Conservation (phyloP, 2,797 vertebrate genomes). For the Heterohyrax brucei region DNA sequence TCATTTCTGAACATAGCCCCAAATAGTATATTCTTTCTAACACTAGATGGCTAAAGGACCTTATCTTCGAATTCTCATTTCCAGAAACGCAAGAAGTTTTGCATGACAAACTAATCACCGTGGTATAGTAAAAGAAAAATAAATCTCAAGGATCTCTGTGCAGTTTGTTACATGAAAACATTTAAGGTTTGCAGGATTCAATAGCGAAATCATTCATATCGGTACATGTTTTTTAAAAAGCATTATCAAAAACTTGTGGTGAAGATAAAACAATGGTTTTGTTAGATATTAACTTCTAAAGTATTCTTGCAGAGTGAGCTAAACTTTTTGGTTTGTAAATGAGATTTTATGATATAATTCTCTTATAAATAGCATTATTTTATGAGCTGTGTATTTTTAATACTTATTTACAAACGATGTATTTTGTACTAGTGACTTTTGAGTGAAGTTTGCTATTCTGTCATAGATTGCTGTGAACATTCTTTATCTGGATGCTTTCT, state of each 20-base stretch:
- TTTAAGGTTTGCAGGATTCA: not conserved
- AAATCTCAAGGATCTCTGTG: not conserved
- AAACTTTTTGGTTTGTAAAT: not conserved
- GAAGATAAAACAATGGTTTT: conserved; percentile 5
- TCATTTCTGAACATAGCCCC: conserved; percentile 17
- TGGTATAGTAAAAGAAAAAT: not conserved
- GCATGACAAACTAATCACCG: not conserved
- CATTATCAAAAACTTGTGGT: not conserved
- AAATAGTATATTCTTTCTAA: not conserved
- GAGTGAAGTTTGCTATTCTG: not conserved
- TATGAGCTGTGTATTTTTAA: not conserved
- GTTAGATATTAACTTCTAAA: conserved; percentile 46
- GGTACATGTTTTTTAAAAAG: not conserved
- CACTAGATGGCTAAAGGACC: not conserved
- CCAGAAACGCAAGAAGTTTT: not conserved
- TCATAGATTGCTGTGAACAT: not conserved
- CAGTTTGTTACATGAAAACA: not conserved
- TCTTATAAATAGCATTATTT: conserved; percentile 19
- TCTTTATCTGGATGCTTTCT: not conserved
- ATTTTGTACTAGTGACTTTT: not conserved
- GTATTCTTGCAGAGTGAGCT: not conserved
- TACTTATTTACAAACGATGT: not conserved
- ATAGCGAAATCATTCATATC: not conserved
- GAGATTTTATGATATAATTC: not conserved
- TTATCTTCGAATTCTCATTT: not conserved